A percentile compares a stretch with the other conserved stretches of the same genome.
Conservation (phyloP, 2,797 vertebrate genomes). For the Merluccius polli region DNA sequence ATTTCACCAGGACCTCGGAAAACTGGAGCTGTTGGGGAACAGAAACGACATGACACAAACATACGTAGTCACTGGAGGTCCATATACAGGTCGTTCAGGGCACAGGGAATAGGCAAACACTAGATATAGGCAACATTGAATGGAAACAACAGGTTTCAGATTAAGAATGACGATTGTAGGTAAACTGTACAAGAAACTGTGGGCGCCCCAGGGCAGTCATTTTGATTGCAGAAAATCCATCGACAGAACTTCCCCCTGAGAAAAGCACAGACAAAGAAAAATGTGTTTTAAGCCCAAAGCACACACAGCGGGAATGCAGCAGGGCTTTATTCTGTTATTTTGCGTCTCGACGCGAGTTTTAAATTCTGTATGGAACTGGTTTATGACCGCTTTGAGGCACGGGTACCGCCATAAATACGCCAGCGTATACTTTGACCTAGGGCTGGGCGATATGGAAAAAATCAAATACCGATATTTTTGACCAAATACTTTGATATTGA, state of each 20-base stretch:
- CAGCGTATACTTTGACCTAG: not conserved
- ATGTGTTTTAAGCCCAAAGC: not conserved
- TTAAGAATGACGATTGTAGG: not conserved
- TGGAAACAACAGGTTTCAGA: not conserved
- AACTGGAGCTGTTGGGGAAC: constrained; percentile 79
- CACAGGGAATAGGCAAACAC: not conserved
- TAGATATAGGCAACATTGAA: not conserved
- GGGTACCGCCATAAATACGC: no score
- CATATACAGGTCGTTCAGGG: not conserved
- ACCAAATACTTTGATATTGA: no score
- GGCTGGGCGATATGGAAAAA: no score
- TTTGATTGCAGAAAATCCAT: constrained; percentile 92
- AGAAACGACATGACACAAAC: not conserved
- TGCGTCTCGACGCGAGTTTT: no score
- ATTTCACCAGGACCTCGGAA: constrained; percentile 90
- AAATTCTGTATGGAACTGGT: no score
- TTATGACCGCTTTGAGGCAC: no score
- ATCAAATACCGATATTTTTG: no score
- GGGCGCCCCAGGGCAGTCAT: constrained; percentile 89
- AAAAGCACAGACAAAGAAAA: not conserved
- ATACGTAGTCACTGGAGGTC: not conserved
- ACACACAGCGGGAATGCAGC: not conserved
- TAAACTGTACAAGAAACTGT: constrained; percentile 85
- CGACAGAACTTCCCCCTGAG: constrained; percentile 80
- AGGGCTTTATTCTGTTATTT: no score